These are phyloP conservation scores for Euura lappo DNA, from an alignment of 1,140 invertebrate genomes.

Conservation along the genomic window DNA sequence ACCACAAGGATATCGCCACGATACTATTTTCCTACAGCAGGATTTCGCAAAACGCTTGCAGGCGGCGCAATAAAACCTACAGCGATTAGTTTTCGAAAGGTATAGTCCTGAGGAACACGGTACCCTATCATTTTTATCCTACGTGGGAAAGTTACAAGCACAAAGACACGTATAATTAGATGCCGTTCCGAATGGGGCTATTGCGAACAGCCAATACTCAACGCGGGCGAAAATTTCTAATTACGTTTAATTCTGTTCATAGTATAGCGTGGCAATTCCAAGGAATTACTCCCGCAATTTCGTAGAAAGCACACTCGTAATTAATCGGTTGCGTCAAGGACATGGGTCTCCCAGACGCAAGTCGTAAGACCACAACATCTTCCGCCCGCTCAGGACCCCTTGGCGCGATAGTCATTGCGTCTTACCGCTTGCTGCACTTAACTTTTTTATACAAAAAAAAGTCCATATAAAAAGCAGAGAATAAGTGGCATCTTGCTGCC, in stretches of 20 bases:
- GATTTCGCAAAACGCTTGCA: background rate
- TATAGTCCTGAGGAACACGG: background rate
- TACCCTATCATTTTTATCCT: background rate
- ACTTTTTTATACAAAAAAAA: background rate
- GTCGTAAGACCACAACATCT: background rate
- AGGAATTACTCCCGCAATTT: background rate
- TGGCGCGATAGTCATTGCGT: background rate
- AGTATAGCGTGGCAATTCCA: background rate
- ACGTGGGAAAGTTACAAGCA: background rate
- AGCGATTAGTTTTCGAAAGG: background rate
- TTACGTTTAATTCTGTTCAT: too few relatives aligned
- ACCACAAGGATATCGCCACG: background rate
- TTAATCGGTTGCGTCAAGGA: background rate
- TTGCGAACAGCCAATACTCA: slow-evolving; percentile 5
- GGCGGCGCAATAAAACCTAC: background rate
- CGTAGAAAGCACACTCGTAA: background rate
- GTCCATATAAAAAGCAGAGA: background rate
- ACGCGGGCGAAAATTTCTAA: too few relatives aligned
- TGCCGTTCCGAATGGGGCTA: background rate
- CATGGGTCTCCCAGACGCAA: background rate
- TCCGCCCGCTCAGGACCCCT: background rate
- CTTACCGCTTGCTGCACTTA: background rate
- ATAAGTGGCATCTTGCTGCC: slow-evolving; percentile 4
- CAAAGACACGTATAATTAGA: background rate
- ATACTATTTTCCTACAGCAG: background rate